Base-by-base conservation (phyloP, 2,113 vertebrate species). In the Oryzias curvinotus region DNA sequence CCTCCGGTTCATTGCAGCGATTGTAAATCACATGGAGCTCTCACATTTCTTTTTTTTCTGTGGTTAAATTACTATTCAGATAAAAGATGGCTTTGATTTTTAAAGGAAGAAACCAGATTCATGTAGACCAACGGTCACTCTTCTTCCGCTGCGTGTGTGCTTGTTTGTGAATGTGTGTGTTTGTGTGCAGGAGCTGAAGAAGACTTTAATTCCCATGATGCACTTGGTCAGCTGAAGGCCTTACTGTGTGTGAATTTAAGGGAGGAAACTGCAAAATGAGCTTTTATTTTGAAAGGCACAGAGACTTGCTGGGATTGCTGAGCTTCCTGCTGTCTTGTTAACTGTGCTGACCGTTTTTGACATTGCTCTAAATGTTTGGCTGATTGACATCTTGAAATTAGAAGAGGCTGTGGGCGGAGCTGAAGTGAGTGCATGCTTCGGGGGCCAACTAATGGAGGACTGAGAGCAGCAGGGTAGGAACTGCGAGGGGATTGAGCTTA, bases 1-100 rank as follows among this genome's bases (percentile, higher is more conserved):
- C 90, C 90, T 90, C 93, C 92, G 93, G 93, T 94, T 93, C 93
- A 92, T 84, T 92, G 83, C 94, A 94, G 94, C 93, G 93, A 95
- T 93, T 85, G 93, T 93, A 95, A 94, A 93, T 93, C 92, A 94
- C 90, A 87, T 83, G 78, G 87, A 91, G 90, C 88, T 91, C 93
- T 90, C 89, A 83, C 70, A 52, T 80, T 56, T 83, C n/a, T 49
- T 78, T 80, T 64, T 87, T 80, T 73, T 79, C 68, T 84, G 92
- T 94, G 92, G 93, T 91, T 93, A 94, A 93, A 92, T 91, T 92
- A 23, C 1, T 7, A 36, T 36, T 36, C 8, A 3, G 36, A 13
- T 10, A 12, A 30, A 36, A 90, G 91, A 92, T 93, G 92, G 90
- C 89, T 90, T 92, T n/a, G n/a, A n/a, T n/a, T n/a, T 88, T 81